Conservation (phyloP, 2,113 vertebrate genomes). For the Pteropus alecto region DNA sequence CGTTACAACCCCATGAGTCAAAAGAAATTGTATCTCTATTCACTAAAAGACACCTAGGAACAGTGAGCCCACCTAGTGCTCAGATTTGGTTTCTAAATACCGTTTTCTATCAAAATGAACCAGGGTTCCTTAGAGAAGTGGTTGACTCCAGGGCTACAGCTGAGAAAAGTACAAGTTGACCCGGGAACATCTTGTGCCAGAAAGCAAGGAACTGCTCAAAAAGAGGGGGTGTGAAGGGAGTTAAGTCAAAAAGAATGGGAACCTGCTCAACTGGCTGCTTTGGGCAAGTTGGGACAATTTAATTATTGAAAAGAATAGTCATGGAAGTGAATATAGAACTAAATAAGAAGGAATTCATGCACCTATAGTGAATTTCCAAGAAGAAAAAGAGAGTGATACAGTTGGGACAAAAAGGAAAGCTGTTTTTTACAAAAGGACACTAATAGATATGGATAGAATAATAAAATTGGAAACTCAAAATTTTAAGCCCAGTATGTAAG, state of each 20-base stretch:
- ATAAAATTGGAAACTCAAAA: background rate
- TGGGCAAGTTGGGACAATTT: background rate
- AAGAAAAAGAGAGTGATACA: background rate
- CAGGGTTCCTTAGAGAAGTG: background rate
- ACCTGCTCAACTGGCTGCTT: background rate
- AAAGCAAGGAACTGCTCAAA: background rate
- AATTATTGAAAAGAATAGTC: conserved; percentile 1
- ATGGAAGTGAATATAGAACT: background rate
- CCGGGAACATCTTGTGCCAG: background rate
- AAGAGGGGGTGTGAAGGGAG: background rate
- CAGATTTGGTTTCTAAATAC: background rate
- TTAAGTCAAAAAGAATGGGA: background rate
- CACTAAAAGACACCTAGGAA: background rate
- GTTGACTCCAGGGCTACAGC: background rate
- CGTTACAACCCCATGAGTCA: background rate
- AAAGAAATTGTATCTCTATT: background rate
- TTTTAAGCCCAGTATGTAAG: background rate
- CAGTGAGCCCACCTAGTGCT: background rate
- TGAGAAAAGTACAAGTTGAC: background rate
- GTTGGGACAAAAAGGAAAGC: background rate
- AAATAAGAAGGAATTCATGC: background rate
- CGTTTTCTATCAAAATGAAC: background rate
- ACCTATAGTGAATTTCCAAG: background rate
- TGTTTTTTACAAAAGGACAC: background rate
- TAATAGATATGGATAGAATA: background rate